Base-by-base conservation (phyloP, 2,797 vertebrate genomes). In the Urosaurus nigricauda region DNA sequence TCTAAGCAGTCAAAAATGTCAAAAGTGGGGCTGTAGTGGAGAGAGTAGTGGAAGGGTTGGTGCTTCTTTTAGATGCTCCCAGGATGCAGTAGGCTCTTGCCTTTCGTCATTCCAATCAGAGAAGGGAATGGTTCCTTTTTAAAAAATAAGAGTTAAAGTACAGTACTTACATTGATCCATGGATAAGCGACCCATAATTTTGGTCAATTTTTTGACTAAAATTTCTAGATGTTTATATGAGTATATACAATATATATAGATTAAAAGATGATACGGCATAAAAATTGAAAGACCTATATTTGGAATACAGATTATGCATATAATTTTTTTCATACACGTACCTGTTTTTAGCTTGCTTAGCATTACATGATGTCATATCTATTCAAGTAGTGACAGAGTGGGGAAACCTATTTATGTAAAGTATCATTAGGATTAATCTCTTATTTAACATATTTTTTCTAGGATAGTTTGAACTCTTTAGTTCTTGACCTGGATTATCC, bases 401-500 rank as follows among this genome's bases (percentile, higher is more conserved):
- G 53, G 79, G 56, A 47, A n/a, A 14, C 5, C n/a, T 86, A 78
- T 89, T 53, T 91, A 87, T 17, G n/a, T 56, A 65, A 92, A 89
- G 68, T 89, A 14, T 91, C 84, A 88, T 88, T 91, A 93, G 80
- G 87, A 56, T 71, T 43, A 92, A 93, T 32, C 89, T 63, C 88
- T 37, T 60, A 92, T 92, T 94, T 65, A 37, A 75, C 65, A n/a
- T 32, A 87, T 53, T 92, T 88, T 80, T 94, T 97, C 86, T 93
- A 99, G 99, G 99, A 99, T 97, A 98, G 98, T 89, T 97, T 99
- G 96, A 99, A 98, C 89, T 99, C 98, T 86, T 93, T 99, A 97
- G 98, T 98, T 92, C 97, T 99, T 95, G 99, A 99, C 96, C 95
- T 99, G 96, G 98, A 99, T 97, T 99, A 98, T 96, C 99, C 99